Evolutionary conservation across 1,140 invertebrate genomes (phyloP).

Genomic region (Homarus americanus): DNA sequence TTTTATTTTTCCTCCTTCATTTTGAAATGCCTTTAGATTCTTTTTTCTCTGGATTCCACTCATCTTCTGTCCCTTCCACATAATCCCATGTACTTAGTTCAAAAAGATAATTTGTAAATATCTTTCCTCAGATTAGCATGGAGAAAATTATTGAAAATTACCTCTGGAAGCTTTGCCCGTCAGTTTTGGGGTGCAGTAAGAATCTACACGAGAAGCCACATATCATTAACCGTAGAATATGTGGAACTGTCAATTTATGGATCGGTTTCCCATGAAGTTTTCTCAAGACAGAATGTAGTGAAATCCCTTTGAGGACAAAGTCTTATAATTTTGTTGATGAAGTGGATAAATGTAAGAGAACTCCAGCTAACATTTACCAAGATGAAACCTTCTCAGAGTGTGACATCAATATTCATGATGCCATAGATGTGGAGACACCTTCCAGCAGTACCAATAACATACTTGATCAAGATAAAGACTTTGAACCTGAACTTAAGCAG

Average conservation of each 20-base stretch:
- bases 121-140: slow-evolving; percentile 16
- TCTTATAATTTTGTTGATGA: not conserved
- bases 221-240: slow-evolving; percentile 67
- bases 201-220: slow-evolving; percentile 71
- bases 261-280: slow-evolving; percentile 48
- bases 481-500: not conserved
- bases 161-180: slow-evolving; percentile 12
- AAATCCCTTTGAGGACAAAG: not conserved
- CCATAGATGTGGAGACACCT: not conserved
- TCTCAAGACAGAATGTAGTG: not conserved
- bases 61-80: too few species aligned
- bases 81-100: too few species aligned
- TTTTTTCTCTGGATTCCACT: too few species aligned
- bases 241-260: slow-evolving; percentile 63
- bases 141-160: slow-evolving; percentile 32
- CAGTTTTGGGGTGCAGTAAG: slow-evolving; percentile 69
- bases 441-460: not conserved
- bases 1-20: too few species aligned
- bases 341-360: not conserved
- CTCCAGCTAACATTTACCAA: not conserved
- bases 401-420: not conserved
- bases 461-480: not conserved
- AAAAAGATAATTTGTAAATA: too few species aligned
- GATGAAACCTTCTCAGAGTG: not conserved
- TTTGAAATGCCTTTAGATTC: too few species aligned